Evolutionary conservation across 2,888 invertebrate species (phyloP).

Genomic region (Agonopterix subpropinquella): DNA sequence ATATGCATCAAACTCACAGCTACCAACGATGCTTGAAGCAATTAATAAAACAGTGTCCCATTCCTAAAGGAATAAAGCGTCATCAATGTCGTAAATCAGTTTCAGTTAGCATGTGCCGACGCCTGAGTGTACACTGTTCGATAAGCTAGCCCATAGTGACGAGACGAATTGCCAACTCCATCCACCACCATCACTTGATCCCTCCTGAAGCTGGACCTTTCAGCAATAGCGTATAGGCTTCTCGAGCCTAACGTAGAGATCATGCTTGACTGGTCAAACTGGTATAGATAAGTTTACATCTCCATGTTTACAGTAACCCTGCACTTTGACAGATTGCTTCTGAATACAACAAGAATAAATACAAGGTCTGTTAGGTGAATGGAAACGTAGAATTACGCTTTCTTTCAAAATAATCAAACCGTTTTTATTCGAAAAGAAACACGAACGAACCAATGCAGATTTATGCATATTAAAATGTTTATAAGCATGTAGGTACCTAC

Average conservation of each 20-base stretch:
- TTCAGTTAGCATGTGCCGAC: slow-evolving; percentile 54
- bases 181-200: neutral
- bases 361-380: neutral
- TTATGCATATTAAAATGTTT: too few species aligned
- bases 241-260: neutral
- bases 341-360: neutral
- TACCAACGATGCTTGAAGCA: slow-evolving; percentile 26
- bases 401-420: too few species aligned
- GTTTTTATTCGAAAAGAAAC: too few species aligned
- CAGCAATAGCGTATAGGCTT: neutral
- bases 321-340: slow-evolving; percentile 15
- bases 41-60: slow-evolving; percentile 39
- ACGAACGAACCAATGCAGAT: too few species aligned
- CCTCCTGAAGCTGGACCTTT: neutral
- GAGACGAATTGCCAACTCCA: slow-evolving; percentile 40
- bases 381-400: too few species aligned
- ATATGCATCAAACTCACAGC: too few species aligned
- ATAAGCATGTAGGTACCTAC: too few species aligned
- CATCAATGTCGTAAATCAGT: slow-evolving; percentile 59
- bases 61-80: slow-evolving; percentile 46
- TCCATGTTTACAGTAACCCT: slow-evolving; percentile 16
- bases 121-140: slow-evolving; percentile 47
- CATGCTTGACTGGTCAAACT: neutral
- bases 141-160: slow-evolving; percentile 54
- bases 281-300: too few species aligned